phyloP scores from a whole-genome alignment of 2,113 vertebrate genomes.

The Alethe castanea region DNA sequence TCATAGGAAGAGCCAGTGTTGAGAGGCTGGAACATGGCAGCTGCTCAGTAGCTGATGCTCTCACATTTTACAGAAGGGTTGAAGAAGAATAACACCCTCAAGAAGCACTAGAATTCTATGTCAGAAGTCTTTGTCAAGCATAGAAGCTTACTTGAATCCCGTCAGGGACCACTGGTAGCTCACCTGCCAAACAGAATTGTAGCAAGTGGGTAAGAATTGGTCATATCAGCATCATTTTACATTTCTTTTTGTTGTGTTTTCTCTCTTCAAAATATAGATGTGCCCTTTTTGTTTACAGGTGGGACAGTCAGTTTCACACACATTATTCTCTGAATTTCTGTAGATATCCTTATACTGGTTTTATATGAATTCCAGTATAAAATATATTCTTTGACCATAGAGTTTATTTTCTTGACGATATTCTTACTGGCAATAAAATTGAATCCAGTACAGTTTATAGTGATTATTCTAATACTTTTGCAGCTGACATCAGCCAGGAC shows the following conservation, averaged over 20 bases:
- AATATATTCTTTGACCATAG: not conserved
- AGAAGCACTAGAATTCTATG: not conserved
- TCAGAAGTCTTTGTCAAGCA: not conserved
- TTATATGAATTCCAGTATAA: not conserved
- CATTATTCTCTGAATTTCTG: not conserved
- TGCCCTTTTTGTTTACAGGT: not conserved
- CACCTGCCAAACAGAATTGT: not conserved
- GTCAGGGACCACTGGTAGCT: not conserved
- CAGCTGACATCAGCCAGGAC: not conserved
- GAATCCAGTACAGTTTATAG: not conserved
- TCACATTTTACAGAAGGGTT: not conserved
- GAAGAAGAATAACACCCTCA: not conserved
- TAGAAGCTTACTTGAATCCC: not conserved
- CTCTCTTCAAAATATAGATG: not conserved
- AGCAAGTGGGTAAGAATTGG: rapidly evolving
- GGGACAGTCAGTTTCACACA: not conserved
- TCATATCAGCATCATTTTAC: not conserved
- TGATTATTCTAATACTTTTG: not conserved
- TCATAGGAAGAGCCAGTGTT: not conserved
- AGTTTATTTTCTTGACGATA: not conserved
- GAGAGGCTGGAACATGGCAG: not conserved
- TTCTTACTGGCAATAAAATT: not conserved
- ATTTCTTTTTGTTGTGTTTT: not conserved
- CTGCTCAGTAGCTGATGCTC: not conserved
- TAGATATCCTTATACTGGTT: not conserved